Percentiles rank a stretch among this genome's conserved stretches.
Conservation (phyloP, 2,797 vertebrate genomes). For the Xenentodon cancila region DNA sequence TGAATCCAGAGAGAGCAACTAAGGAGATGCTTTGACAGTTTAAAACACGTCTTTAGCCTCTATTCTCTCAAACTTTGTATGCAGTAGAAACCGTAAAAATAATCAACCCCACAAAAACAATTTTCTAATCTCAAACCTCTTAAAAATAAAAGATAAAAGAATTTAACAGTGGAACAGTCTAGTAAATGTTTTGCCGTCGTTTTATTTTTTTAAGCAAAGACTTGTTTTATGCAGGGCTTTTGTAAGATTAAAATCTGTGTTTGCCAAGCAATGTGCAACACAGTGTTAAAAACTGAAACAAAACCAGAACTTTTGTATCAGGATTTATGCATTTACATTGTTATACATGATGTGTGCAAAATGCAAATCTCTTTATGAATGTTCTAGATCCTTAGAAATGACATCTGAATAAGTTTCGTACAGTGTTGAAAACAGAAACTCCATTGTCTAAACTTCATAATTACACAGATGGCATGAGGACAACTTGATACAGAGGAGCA, state of each 20-base stretch:
- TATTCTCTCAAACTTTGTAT: neutral
- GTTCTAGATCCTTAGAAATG: neutral
- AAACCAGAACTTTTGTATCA: too few relatives aligned
- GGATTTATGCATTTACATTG: too few relatives aligned
- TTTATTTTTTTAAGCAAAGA: too few relatives aligned
- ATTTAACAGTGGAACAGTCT: too few relatives aligned
- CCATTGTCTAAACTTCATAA: conserved; percentile 57
- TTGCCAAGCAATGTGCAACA: too few relatives aligned
- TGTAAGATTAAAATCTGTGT: too few relatives aligned
- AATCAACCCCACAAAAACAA: neutral
- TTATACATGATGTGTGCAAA: too few relatives aligned
- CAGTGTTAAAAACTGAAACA: too few relatives aligned
- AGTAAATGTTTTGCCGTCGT: too few relatives aligned
- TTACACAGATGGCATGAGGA: conserved; percentile 72
- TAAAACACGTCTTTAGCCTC: neutral
- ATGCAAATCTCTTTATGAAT: neutral
- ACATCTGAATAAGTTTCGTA: conserved; percentile 9
- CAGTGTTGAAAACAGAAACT: conserved; percentile 57
- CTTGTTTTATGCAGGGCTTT: too few relatives aligned
- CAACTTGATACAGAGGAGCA: conserved; percentile 51
- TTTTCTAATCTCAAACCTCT: neutral
- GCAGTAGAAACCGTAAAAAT: neutral
- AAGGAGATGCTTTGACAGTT: conserved; percentile 14
- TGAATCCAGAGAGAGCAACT: conserved; percentile 8
- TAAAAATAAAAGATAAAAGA: too few relatives aligned